Evolutionary conservation across 2,888 invertebrate species (phyloP).

Genomic region (Eugnorisma glareosa): DNA sequence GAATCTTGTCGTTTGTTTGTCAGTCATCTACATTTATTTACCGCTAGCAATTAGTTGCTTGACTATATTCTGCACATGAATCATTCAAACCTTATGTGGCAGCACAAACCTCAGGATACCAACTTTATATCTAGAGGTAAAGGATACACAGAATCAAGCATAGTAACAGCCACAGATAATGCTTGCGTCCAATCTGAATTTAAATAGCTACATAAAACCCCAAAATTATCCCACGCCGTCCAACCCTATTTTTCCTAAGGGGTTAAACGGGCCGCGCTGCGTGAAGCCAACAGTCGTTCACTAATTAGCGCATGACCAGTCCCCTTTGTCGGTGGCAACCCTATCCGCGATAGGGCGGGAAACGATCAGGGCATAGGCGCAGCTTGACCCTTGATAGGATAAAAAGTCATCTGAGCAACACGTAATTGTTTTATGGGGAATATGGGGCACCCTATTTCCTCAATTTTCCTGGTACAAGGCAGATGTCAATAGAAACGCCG

Average conservation of each 20-base stretch:
- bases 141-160: background rate
- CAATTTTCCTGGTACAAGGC: background rate
- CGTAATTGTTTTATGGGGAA: slow-evolving; percentile 19
- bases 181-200: background rate
- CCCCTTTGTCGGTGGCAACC: slow-evolving; percentile 52
- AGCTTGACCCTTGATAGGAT: slow-evolving; percentile 46
- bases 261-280: slow-evolving; percentile 48
- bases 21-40: too few relatives aligned
- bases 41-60: too few relatives aligned
- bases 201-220: slow-evolving; percentile 14
- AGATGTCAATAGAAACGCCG: background rate
- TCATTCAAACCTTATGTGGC: too few relatives aligned
- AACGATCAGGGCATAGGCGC: slow-evolving; percentile 26
- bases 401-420: slow-evolving; percentile 37
- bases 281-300: slow-evolving; percentile 57
- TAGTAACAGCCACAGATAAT: background rate
- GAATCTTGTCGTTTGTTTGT: background rate
- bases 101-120: too few relatives aligned
- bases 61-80: too few relatives aligned
- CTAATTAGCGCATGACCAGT: slow-evolving; percentile 55
- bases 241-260: slow-evolving; percentile 48
- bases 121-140: background rate
- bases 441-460: background rate
- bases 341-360: slow-evolving; percentile 39
- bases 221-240: slow-evolving; percentile 29